Percentiles rank a stretch among this genome's conserved stretches.
Conservation (phyloP, 2,113 vertebrate genomes). For the Pimephales promelas region DNA sequence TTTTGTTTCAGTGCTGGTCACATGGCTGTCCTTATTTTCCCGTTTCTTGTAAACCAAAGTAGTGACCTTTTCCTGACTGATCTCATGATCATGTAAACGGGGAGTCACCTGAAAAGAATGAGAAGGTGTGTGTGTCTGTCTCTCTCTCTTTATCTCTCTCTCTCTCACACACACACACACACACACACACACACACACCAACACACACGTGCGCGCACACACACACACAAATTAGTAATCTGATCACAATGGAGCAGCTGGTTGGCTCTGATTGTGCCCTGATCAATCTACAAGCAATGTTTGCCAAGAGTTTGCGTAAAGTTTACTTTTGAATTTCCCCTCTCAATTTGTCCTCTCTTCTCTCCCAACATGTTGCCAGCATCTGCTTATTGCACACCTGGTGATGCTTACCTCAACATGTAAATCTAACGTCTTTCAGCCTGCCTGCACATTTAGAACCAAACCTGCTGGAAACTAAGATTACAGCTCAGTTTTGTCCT, state of each 20-base stretch:
- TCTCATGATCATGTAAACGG: not conserved
- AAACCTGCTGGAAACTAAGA: conserved; percentile 3
- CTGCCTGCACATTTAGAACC: not conserved
- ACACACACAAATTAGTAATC: no score
- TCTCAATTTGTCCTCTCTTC: not conserved
- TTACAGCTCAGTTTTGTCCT: not conserved
- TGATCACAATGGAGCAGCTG: not conserved
- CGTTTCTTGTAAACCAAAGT: not conserved
- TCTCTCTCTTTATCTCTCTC: no score
- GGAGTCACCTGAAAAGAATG: conserved; percentile 11
- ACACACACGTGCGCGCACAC: no score
- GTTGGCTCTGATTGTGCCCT: not conserved
- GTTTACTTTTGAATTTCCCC: not conserved
- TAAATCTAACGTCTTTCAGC: not conserved
- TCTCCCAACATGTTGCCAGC: not conserved
- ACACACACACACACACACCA: no score
- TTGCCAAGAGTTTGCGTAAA: not conserved
- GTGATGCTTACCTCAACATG: not conserved
- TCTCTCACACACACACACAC: no score
- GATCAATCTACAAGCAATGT: not conserved
- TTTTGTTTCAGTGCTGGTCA: not conserved
- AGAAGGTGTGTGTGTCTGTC: conserved; percentile 6
- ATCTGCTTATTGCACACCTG: conserved; percentile 23
- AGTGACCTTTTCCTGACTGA: conserved; percentile 6
- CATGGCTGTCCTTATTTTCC: not conserved